These are phyloP conservation scores for human (Homo sapiens) DNA, from an alignment of 2,113 vertebrate genomes.

Conservation along the genomic window GRCh38 chr6:85924001-85924500, in stretches of 20 bases:
- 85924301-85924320: background rate
- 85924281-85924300: background rate
- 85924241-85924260: background rate
- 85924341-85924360: background rate
- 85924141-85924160: background rate
- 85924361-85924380: background rate
- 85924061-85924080: background rate
- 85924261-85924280: background rate
- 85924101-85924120: background rate
- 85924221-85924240: background rate
- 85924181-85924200: background rate
- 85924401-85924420: background rate
- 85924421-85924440: background rate
- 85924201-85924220: background rate
- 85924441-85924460: background rate
- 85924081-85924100: background rate
- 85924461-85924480: background rate
- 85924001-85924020: background rate
- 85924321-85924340: background rate
- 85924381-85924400: background rate
- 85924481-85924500: background rate
- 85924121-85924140: background rate
- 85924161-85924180: background rate
- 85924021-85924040: background rate
- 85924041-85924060: background rate